Base-by-base conservation (phyloP, 2,113 vertebrate genomes). In the Syngnathoides biaculeatus region DNA sequence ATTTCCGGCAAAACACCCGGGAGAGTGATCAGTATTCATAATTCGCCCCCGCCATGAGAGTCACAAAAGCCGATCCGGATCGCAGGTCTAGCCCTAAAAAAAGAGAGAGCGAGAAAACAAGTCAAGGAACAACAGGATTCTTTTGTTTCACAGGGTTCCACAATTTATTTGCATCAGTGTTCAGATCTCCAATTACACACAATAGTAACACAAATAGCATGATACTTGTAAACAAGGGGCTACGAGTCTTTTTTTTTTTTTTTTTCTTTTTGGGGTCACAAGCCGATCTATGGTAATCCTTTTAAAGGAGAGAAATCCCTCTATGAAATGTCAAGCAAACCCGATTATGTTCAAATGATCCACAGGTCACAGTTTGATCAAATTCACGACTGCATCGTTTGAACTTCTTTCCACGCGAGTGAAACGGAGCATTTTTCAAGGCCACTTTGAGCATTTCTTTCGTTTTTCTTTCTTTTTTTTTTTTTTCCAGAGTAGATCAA, bases 81-180 rank as follows among this genome's bases (percentile, higher is more conserved):
- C 68, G 72, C 43, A 67, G 30, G 66, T 55, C 56, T 14, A 62
- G 47, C 57, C 12, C 26, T 11, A 22, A 48, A 69, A 48, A 62
- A 19, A 13, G 30, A 48, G 19, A 65, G 42, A 35, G 6, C 13
- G 30, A 48, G 19, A 65, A 47, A 35, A 35, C 13, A n/a, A 50
- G 20, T 9, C 3, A 65, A 22, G 22, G 74, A 65, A 40, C 22
- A 47, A 77, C 26, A 38, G 60, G 59, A 22, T 8, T 10, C 26
- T 47, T 30, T 67, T 62, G 71, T 79, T 74, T 74, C 89, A 91
- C 89, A 87, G 75, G 74, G 75, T 91, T 88, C 83, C 89, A 92
- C 92, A 85, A 86, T 92, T 92, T 92, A 93, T 92, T 93, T 87
- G 81, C 89, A 88, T 87, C 85, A 89, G 84, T 82, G 64, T 87